Conservation (phyloP, 2,113 vertebrate species). For the Sceloporus undulatus region DNA sequence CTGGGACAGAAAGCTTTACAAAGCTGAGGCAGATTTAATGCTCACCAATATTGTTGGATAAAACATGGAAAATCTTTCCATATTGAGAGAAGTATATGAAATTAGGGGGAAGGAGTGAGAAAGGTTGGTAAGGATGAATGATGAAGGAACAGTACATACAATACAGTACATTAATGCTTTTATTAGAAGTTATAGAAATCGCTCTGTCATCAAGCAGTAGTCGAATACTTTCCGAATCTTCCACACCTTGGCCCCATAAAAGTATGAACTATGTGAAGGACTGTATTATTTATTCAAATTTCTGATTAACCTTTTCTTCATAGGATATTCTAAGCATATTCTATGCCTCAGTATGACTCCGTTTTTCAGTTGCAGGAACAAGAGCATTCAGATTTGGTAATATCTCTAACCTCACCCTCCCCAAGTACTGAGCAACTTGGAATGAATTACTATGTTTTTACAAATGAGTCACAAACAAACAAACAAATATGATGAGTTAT, state of each 20-base stretch:
- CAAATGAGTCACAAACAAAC: no score
- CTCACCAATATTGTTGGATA: constrained; percentile 3
- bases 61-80: neutral
- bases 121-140: neutral
- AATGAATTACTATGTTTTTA: no score
- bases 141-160: neutral
- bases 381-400: no score
- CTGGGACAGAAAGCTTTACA: constrained; percentile 30
- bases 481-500: no score
- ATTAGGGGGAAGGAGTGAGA: neutral
- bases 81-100: neutral
- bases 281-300: neutral
- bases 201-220: neutral
- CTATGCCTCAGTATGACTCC: no score
- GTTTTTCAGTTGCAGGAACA: no score
- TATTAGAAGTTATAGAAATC: constrained; percentile 22
- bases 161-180: neutral
- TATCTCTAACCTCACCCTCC: no score
- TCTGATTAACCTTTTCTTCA: neutral
- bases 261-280: neutral
- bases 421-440: no score
- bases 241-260: neutral
- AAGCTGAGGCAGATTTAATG: constrained; percentile 7
- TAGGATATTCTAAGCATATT: neutral
- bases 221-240: neutral